phyloP scores from a whole-genome alignment of 2,113 vertebrate species.

The Cyprinodon brontotheroides region DNA sequence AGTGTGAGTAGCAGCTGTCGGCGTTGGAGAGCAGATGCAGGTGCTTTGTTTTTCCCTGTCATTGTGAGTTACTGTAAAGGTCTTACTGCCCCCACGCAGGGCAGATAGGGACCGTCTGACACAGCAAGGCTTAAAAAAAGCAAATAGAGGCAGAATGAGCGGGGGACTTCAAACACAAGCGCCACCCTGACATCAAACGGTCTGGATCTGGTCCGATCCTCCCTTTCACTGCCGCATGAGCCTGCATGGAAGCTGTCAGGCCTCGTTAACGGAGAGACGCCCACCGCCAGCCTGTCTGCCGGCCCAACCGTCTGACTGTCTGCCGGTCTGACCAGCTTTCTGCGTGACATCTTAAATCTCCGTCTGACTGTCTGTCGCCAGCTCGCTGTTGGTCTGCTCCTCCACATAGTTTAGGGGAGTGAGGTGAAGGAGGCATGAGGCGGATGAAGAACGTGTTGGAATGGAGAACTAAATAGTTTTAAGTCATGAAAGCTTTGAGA shows the following conservation, averaged over 20 bases:
- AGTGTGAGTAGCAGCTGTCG: conserved; percentile 13
- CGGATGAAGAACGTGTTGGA: neutral
- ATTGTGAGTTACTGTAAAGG: conserved; percentile 37
- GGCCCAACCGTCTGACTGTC: conserved; percentile 45
- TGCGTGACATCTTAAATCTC: conserved; percentile 38
- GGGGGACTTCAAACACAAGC: conserved; percentile 49
- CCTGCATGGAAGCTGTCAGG: conserved; percentile 67
- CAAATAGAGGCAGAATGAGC: conserved; percentile 54
- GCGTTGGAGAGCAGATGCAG: conserved; percentile 19
- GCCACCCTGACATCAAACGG: conserved; percentile 56
- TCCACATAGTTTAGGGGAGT: neutral
- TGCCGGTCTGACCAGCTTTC: conserved; percentile 19
- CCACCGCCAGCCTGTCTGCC: conserved; percentile 68
- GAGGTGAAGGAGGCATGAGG: neutral
- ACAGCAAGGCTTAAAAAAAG: conserved; percentile 55
- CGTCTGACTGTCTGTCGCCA: conserved; percentile 22
- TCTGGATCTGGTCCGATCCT: conserved; percentile 45
- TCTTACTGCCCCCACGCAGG: conserved; percentile 12
- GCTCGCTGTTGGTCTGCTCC: conserved; percentile 27
- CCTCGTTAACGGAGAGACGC: conserved; percentile 63
- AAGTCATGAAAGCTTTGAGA: too few relatives aligned
- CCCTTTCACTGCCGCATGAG: conserved; percentile 58
- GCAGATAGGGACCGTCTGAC: conserved; percentile 28
- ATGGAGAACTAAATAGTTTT: neutral
- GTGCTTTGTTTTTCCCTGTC: conserved; percentile 47